These are phyloP conservation scores for Sus cebifrons DNA, from an alignment of 2,797 vertebrate genomes.

Conservation along the genomic window DNA sequence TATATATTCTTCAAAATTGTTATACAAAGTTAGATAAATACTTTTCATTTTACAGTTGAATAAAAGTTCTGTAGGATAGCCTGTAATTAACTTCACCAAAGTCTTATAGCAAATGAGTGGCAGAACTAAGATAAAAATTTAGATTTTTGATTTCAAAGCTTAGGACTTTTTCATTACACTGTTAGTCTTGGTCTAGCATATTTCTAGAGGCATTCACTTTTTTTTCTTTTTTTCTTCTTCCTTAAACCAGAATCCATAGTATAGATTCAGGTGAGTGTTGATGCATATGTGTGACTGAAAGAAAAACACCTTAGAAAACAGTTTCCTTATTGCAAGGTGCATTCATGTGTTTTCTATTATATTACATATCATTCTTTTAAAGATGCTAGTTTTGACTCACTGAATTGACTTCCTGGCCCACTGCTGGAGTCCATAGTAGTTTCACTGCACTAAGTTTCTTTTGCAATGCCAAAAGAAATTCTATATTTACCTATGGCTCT, in stretches of 20 bases:
- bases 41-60: conserved; percentile 3
- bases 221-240: accelerated
- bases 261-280: not conserved
- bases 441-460: not conserved
- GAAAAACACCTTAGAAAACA: not conserved
- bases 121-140: not conserved
- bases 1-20: not conserved
- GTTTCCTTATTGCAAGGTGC: not conserved
- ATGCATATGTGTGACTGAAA: not conserved
- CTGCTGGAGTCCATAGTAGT: conserved; percentile 11
- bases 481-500: not conserved
- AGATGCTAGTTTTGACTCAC: not conserved
- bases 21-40: conserved; percentile 7
- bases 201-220: not conserved
- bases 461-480: not conserved
- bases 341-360: not conserved
- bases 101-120: not conserved
- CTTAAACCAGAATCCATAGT: not conserved
- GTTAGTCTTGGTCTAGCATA: not conserved
- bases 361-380: not conserved
- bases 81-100: not conserved
- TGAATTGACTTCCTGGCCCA: not conserved
- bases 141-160: conserved; percentile 9
- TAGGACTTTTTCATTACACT: not conserved
- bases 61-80: not conserved